Evolutionary conservation across 2,797 vertebrate genomes (phyloP), one percentile per base, ranked within the genome.

Genomic region (Sparidentex hasta): DNA sequence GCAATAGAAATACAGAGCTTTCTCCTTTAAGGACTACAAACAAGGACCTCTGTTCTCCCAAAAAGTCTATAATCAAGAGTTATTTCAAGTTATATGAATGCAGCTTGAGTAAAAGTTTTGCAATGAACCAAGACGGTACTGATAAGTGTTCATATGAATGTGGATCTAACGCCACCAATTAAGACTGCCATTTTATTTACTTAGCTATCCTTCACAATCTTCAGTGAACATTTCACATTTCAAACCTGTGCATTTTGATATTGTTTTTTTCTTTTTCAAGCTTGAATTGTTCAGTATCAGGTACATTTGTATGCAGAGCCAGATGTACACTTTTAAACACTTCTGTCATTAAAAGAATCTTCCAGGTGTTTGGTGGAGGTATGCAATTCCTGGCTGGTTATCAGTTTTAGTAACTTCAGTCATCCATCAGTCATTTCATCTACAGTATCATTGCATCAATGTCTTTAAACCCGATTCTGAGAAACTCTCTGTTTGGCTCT

Each of bases 401-500:
- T 18, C 25, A 9, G n/a, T n/a, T 48, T 25, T 43, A 38, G 20
- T 41, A 11, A 4, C 41, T 9, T 27, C 3, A 55, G 20, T 52
- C 27, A 38, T 69, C 13, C 41, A 58, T 51, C 18, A 18, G 6
- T 69, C 7, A 58, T 63, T 57, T 17, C 25, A 46, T 43, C 27
- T 48, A 21, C 1, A 16, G 11, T 29, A 41, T 62, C 18, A 55
- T 11, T 11, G 18, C 50, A 63, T 16, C 8, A 27, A 21, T 61
- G 51, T 71, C 41, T 74, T 69, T 16, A n/a, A 75, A 63, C 66
- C 20, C 17, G 18, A 62, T 29, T 1, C 44, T 68, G 1, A n/a
- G 25, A 67, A 38, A 27, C 41, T 71, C n/a, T 47, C 18, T 41
- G 66, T 56, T 64, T 71, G 70, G 66, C 63, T 21, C 41, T 46